Base-by-base conservation (phyloP, 2,888 invertebrate genomes). In the Dynastes maya region DNA sequence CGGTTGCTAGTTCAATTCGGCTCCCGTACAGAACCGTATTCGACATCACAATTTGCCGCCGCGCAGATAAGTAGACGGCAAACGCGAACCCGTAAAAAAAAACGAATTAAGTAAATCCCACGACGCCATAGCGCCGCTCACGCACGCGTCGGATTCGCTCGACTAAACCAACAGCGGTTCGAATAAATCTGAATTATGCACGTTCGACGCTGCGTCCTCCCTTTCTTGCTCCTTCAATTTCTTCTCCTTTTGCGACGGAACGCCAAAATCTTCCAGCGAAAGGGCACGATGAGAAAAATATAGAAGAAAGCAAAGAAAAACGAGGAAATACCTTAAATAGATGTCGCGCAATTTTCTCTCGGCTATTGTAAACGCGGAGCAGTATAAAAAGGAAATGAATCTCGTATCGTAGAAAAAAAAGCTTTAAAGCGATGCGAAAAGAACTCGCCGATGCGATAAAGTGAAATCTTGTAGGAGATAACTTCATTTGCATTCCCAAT, bases 151-250 rank as follows among this genome's bases (percentile, higher is more conserved):
- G 63, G 63, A 11, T 29, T 6, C 32, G 29, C 13, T 8, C 32
- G 63, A 63, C 63, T 63, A 63, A 63, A 32, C 63, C 63, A 63
- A 63, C 63, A 63, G 63, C 63, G 63, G 4, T 63, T 63, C 32
- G 63, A 63, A 63, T 63, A 63, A 63, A 63, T 63, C 63, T 63
- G 63, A 63, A 63, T 63, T 63, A 63, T 63, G 29, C 32, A 63
- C 29, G 29, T 63, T 63, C 63, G 63, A 63, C 63, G 63, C 27
- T 29, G 13, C 27, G 13, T 63, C 29, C 63, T 63, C 29, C 32
- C 32, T 58, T 16, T 58, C 22, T 22, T 58, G 16, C 16, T 32
- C 11, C 32, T 22, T 32, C 29, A 63, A 63, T 63, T 11, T 63
- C 63, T 63, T 32, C 63, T 11, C 27, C 5, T 63, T 45, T 45